Conservation (phyloP, 2,113 vertebrate species). For the Sander lucioperca region DNA sequence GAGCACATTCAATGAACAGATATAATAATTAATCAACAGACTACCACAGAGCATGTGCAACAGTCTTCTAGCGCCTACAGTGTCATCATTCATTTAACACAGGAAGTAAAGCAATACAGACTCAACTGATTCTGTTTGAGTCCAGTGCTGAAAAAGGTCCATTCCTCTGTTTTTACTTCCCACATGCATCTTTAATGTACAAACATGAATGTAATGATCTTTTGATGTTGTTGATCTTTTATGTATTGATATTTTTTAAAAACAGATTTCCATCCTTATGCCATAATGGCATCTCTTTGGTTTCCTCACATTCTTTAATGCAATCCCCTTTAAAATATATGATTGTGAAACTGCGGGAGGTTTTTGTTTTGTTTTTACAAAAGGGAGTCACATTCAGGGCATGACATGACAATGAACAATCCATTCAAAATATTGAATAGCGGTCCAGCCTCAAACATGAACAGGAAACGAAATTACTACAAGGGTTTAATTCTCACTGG, state of each 20-base stretch:
- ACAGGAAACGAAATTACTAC: slow-evolving; percentile 50
- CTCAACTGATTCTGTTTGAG: slow-evolving; percentile 35
- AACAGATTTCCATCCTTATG: slow-evolving; percentile 45
- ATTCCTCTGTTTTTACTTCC: slow-evolving; percentile 24
- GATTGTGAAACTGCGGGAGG: slow-evolving; percentile 30
- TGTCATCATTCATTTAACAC: slow-evolving; percentile 55
- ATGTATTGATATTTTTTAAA: not conserved
- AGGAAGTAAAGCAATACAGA: slow-evolving; percentile 41
- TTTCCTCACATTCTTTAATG: slow-evolving; percentile 58
- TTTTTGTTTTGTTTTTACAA: slow-evolving; percentile 31
- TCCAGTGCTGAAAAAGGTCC: slow-evolving; percentile 38
- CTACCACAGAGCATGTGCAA: slow-evolving; percentile 65
- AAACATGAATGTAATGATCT: slow-evolving; percentile 30
- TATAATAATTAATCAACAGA: slow-evolving; percentile 33
- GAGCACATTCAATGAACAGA: slow-evolving; percentile 59
- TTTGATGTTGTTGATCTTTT: slow-evolving; percentile 20
- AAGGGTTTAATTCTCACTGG: slow-evolving; percentile 57
- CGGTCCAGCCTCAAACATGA: slow-evolving; percentile 30
- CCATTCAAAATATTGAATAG: slow-evolving; percentile 31
- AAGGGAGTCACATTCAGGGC: slow-evolving; percentile 40
- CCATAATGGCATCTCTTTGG: slow-evolving; percentile 64
- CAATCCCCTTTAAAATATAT: slow-evolving; percentile 22
- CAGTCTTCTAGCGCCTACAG: slow-evolving; percentile 41
- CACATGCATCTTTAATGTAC: slow-evolving; percentile 54
- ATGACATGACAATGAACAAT: slow-evolving; percentile 45